Evolutionary conservation across 1,140 invertebrate genomes (phyloP).

Genomic region (Samia ricini): DNA sequence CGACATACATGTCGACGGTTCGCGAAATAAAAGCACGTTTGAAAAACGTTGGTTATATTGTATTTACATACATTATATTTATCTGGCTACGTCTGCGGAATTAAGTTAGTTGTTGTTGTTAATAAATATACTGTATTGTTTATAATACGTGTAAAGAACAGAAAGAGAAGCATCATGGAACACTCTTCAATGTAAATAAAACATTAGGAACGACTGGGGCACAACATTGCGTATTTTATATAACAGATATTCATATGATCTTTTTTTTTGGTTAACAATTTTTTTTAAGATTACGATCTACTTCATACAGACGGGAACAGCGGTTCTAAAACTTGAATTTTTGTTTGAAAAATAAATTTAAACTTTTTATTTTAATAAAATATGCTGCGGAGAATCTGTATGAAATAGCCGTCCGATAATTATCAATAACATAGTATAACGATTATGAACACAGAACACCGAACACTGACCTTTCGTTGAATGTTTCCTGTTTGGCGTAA

Average conservation of each 20-base stretch:
- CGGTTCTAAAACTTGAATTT: not conserved
- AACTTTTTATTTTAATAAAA: not conserved
- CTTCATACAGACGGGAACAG: slow-evolving; percentile 14
- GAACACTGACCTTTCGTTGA: slow-evolving; percentile 96
- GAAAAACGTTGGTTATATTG: too few relatives aligned
- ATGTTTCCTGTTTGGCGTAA: slow-evolving; percentile 95
- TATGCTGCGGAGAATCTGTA: not conserved
- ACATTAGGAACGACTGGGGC: slow-evolving; percentile 81
- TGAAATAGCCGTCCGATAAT: not conserved
- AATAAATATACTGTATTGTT: slow-evolving; percentile 1
- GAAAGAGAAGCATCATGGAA: slow-evolving; percentile 56
- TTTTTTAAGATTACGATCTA: not conserved
- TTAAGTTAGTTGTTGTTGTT: not conserved
- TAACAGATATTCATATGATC: slow-evolving; percentile 56
- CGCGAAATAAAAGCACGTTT: not conserved
- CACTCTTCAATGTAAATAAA: slow-evolving; percentile 70
- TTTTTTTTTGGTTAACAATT: slow-evolving; percentile 15
- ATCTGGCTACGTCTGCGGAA: slow-evolving; percentile 12
- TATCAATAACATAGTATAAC: not conserved
- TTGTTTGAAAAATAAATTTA: not conserved
- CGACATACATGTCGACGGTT: not conserved
- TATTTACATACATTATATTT: not conserved
- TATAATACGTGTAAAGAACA: slow-evolving; percentile 39
- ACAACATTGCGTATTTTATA: slow-evolving; percentile 86
- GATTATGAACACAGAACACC: slow-evolving; percentile 54